Conservation (phyloP, 1,140 invertebrate species). For the Argopecten irradians region DNA sequence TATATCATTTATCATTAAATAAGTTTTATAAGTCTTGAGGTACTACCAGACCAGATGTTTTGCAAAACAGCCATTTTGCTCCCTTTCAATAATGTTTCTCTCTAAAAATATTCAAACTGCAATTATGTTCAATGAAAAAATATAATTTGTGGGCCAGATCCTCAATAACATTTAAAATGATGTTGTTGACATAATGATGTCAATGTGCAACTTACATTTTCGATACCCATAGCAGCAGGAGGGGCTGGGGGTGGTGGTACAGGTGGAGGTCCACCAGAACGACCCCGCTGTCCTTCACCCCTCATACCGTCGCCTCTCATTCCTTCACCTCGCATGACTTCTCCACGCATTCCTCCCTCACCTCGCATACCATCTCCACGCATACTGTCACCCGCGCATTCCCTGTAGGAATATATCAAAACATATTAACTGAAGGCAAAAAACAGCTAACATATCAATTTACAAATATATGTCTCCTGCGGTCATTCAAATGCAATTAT, state of each 20-base stretch:
- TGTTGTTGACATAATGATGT: neutral
- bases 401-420: neutral
- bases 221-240: constrained; percentile 64
- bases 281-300: constrained; percentile 48
- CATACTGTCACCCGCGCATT: neutral
- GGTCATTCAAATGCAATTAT: too few species aligned
- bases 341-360: neutral
- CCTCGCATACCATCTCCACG: neutral
- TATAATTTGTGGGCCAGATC: neutral
- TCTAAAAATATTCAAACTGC: neutral
- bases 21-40: too few species aligned
- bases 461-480: constrained; percentile 26
- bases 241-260: constrained; percentile 69
- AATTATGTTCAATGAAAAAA: neutral
- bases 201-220: constrained; percentile 38
- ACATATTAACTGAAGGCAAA: neutral
- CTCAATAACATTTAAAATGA: too few species aligned
- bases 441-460: constrained; percentile 23
- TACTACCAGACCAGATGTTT: too few species aligned
- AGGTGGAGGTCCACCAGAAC: constrained; percentile 58
- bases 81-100: neutral
- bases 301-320: neutral
- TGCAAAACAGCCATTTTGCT: neutral
- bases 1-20: too few species aligned
- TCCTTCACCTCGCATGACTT: neutral